Evolutionary conservation across 2,888 invertebrate genomes (phyloP), one percentile per base, ranked within the genome.

Genomic region (Melieria picta): DNA sequence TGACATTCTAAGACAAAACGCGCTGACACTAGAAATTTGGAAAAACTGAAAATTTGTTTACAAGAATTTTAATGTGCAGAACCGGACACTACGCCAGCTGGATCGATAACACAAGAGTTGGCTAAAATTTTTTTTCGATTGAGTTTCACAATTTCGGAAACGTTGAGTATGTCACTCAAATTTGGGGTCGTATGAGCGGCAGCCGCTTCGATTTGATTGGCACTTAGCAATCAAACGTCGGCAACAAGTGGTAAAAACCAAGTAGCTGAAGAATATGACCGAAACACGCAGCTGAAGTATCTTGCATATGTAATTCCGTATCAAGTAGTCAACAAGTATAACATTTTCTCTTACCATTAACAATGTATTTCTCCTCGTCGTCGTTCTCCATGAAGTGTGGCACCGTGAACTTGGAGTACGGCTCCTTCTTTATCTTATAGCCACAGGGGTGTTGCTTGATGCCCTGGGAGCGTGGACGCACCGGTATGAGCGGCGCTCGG

Each of bases 391-490:
- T 81, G 70, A 84, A 87, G 74, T 86, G 86, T 0, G 87, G 86
- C 3, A 81, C 78, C 0, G 82, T 84, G 65, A 83, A 81, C 69
- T 84, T 86, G 4, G 83, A 83, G 69, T 87, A 86, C 3, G 76
- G 77, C 0, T 78, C 57, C 50, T 80, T 80, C 61, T 80, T 72
- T 79, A 91, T 90, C 1, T 66, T 74, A 52, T 91, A 89, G 77
- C 91, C 88, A 9, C 91, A 89, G 65, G 90, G 82, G 80, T 90
- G 90, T 74, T 90, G 87, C 77, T 90, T 86, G 73, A 92, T 89
- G 13, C 91, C 92, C 50, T 90, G 90, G 76, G 91, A 91, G 87
- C 93, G 92, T 13, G 92, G 91, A 65, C 91, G 88, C 0, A 93
- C 93, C 63, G 89, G 89, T 58, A 91, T 86, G 74, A 94, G 82